Base-by-base conservation (phyloP, 2,888 invertebrate species). In the Matsumyia berberina region DNA sequence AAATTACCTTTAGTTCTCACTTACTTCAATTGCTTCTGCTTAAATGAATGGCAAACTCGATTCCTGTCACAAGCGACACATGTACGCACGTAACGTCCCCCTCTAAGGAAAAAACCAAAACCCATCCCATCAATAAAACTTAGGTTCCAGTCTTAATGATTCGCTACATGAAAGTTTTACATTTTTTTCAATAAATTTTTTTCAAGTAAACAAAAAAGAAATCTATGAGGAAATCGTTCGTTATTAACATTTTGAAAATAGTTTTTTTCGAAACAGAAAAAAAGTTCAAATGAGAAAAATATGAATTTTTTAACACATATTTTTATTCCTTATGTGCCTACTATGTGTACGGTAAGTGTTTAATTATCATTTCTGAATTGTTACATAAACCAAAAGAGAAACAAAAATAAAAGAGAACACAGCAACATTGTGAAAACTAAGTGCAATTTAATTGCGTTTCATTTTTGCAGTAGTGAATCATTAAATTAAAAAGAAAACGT, bases 391-490 rank as follows among this genome's bases (percentile, higher is more conserved):
- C 15, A 73, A 72, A 70, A 35, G 49, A 31, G 29, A 77, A 77
- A 58, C 46, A 12, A 70, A 49, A 33, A 53, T 37, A 44, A 39
- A 46, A 57, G 49, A 64, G 46, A 51, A 67, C 37, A 44, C 51
- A 33, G n/a, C 62, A 35, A 74, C 24, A 74, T 70, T 70, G 74
- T 70, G 37, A 80, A 74, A 80, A 76, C 64, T 49, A 85, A 85
- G 85, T 85, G 85, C 85, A 85, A 85, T 85, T 85, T 85, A 74
- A 85, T 85, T 85, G 85, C 85, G 85, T 85, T 85, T 85, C 85
- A 85, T 85, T 85, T 85, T 85, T 80, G 85, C 85, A 80, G 85
- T 85, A 85, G 85, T 85, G 85, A 85, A 85, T 85, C 85, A 85
- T 80, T 80, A 64, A 85, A 76, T 60, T 70, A 35, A 70, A 51